These are phyloP conservation scores for Resseliella maxima DNA, from an alignment of 2,888 invertebrate species.

Conservation along the genomic window DNA sequence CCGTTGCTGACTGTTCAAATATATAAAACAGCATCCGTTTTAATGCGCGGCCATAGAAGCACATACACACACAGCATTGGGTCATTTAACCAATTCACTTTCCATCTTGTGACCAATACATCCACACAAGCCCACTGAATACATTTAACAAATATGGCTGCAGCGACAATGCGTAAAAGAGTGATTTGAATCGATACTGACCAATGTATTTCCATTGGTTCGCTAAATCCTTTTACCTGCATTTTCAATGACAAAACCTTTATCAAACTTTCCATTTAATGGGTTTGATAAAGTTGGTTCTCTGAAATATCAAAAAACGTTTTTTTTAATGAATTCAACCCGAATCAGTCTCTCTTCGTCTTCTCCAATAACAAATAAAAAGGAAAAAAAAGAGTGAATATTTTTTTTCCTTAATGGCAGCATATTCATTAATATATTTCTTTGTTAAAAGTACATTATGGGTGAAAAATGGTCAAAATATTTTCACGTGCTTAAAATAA, in stretches of 20 bases:
- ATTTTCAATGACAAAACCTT: not conserved
- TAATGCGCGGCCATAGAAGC: slow-evolving; percentile 13
- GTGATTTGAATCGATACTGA: not conserved
- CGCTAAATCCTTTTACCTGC: not conserved
- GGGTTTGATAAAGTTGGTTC: not conserved
- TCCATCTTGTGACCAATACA: slow-evolving; percentile 42
- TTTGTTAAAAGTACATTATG: not conserved
- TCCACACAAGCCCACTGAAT: not conserved
- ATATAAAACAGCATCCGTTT: slow-evolving; percentile 43
- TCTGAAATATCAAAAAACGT: not conserved
- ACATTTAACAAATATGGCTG: not conserved
- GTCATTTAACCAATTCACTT: slow-evolving; percentile 7
- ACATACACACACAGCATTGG: not conserved
- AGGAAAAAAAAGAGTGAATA: not conserved
- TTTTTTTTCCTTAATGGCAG: not conserved
- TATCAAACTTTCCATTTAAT: slow-evolving; percentile 29
- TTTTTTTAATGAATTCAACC: not conserved
- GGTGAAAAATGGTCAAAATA: slow-evolving; percentile 29
- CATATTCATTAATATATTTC: slow-evolving; percentile 35
- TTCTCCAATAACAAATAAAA: not conserved
- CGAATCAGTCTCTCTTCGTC: not conserved
- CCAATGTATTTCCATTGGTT: slow-evolving; percentile 36
- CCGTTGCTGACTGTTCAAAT: not conserved
- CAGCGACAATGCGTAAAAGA: not conserved
- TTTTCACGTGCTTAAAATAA: slow-evolving; percentile 16